Percentiles rank a stretch among this genome's conserved stretches.
Conservation (phyloP, 2,797 vertebrate genomes). For the Smutsia temminckii region DNA sequence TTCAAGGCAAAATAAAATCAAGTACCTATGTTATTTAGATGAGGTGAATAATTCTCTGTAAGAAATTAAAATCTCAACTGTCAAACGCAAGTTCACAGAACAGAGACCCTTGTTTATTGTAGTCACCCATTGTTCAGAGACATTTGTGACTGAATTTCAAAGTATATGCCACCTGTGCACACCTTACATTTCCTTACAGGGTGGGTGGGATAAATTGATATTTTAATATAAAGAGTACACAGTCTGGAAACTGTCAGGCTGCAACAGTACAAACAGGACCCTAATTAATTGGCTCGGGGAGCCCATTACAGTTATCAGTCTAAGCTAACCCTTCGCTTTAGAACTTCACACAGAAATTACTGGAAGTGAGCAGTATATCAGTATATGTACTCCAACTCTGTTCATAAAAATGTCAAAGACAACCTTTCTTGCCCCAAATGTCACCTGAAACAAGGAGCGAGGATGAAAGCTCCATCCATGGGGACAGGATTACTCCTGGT, state of each 20-base stretch:
- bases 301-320: background rate
- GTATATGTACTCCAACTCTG: background rate
- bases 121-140: background rate
- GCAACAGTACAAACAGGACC: background rate
- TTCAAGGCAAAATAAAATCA: conserved; percentile 6
- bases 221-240: background rate
- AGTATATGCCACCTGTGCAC: background rate
- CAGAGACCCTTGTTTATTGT: background rate
- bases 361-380: background rate
- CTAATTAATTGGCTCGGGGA: background rate
- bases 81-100: background rate
- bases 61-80: conserved; percentile 35
- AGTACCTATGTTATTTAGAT: background rate
- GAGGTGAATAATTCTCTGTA: background rate
- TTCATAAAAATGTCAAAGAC: background rate
- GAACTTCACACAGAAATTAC: background rate
- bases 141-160: background rate
- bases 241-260: background rate
- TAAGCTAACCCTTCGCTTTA: background rate
- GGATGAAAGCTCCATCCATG: background rate
- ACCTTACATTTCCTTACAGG: background rate
- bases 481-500: background rate
- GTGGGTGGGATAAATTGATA: background rate
- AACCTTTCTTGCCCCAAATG: background rate
- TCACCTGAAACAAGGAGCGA: background rate